phyloP scores from a whole-genome alignment of 1,140 invertebrate species.

The Sinonovacula constricta region DNA sequence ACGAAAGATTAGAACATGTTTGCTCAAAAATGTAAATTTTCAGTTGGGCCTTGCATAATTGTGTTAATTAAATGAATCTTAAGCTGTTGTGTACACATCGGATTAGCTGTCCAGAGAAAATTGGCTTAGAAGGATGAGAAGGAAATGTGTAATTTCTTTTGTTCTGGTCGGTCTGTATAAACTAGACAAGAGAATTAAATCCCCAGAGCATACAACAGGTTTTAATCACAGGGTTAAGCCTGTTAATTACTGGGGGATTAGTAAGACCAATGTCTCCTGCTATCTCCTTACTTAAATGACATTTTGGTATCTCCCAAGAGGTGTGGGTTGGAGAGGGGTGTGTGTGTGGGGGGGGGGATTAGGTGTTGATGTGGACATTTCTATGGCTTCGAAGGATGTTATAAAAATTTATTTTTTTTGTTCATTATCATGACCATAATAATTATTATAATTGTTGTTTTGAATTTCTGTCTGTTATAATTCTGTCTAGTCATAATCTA shows the following conservation, averaged over 20 bases:
- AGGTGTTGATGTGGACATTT: too few species aligned
- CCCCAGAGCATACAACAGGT: slow-evolving; percentile 42
- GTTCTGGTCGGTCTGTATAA: slow-evolving; percentile 27
- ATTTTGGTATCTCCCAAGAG: too few species aligned
- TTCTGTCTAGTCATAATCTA: too few species aligned
- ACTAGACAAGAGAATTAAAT: slow-evolving; percentile 42
- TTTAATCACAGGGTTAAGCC: slow-evolving; percentile 29
- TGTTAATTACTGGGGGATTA: neutral
- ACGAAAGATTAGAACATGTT: too few species aligned
- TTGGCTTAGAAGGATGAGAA: slow-evolving; percentile 29
- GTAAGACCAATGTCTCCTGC: neutral
- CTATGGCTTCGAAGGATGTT: too few species aligned
- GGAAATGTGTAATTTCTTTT: slow-evolving; percentile 51
- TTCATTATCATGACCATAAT: too few species aligned
- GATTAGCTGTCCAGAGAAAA: slow-evolving; percentile 41
- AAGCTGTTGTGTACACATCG: slow-evolving; percentile 28
- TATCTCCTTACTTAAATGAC: too few species aligned
- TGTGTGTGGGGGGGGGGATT: too few species aligned
- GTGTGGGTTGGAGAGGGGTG: too few species aligned
- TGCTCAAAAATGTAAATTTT: slow-evolving; percentile 49
- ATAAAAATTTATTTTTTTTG: too few species aligned
- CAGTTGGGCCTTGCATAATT: slow-evolving; percentile 18
- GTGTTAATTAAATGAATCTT: slow-evolving; percentile 52
- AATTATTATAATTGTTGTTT: too few species aligned
- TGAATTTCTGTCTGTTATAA: too few species aligned